Evolutionary conservation across 2,888 invertebrate species (phyloP).

Genomic region (Clunio marinus): DNA sequence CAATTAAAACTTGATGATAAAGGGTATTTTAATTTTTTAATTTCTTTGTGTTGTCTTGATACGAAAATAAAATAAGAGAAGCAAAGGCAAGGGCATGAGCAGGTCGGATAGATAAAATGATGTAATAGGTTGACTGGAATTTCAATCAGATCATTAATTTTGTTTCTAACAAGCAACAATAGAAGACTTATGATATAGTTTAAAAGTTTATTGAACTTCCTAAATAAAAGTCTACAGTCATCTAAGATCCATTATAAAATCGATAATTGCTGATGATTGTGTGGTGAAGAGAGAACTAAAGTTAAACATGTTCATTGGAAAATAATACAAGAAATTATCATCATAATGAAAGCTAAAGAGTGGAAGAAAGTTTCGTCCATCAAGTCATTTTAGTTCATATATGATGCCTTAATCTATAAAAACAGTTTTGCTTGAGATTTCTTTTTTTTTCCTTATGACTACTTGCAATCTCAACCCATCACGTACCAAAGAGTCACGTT

Average conservation of each 20-base stretch:
- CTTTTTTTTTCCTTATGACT: background rate
- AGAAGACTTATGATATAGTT: too few relatives aligned
- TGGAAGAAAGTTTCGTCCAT: background rate
- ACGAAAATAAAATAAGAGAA: too few relatives aligned
- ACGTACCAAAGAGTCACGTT: slow-evolving; percentile 37
- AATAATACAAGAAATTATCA: slow-evolving; percentile 20
- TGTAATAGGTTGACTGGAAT: background rate
- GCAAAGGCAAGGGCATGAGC: too few relatives aligned
- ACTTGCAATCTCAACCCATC: too few relatives aligned
- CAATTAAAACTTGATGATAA: slow-evolving; percentile 4
- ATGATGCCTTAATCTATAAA: background rate
- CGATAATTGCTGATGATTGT: slow-evolving; percentile 20
- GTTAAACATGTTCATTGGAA: slow-evolving; percentile 20
- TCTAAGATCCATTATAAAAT: slow-evolving; percentile 28
- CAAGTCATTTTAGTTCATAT: background rate
- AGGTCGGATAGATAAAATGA: background rate
- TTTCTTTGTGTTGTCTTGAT: too few relatives aligned
- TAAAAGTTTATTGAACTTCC: slow-evolving; percentile 23
- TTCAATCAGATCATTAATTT: background rate
- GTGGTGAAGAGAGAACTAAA: background rate
- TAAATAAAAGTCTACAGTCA: background rate
- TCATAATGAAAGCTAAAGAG: slow-evolving; percentile 2
- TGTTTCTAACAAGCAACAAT: too few relatives aligned
- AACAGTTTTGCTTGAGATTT: slow-evolving; percentile 13
- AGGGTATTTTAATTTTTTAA: too few relatives aligned